A percentile compares a stretch with the other conserved stretches of the same genome.
These are phyloP conservation scores for Hydrotaea diabolus DNA, from an alignment of 2,888 invertebrate genomes.

Conservation along the genomic window DNA sequence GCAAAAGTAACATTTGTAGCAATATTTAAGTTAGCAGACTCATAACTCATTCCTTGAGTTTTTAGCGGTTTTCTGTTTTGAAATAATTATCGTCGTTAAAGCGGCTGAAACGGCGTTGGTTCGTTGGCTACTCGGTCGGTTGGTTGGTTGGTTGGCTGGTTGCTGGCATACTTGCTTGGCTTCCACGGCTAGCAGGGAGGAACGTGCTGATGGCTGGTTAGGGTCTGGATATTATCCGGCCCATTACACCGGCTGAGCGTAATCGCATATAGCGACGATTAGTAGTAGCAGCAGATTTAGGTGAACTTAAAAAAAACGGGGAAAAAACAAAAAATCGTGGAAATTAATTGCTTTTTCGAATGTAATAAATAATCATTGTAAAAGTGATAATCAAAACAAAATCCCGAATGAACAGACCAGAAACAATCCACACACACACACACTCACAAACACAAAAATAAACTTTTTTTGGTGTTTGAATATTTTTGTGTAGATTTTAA, in stretches of 20 bases:
- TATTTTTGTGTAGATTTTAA: background rate
- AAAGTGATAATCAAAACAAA: conserved; percentile 75
- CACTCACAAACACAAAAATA: no score
- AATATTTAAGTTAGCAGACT: conserved; percentile 60
- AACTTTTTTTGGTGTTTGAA: background rate
- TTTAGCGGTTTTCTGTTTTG: conserved; percentile 48
- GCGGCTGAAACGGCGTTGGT: conserved; percentile 24
- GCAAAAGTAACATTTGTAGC: conserved; percentile 70
- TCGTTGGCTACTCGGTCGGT: background rate
- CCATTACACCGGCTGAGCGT: conserved; percentile 67
- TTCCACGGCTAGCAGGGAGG: background rate
- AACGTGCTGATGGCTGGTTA: conserved; percentile 21
- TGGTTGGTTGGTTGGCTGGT: conserved; percentile 27
- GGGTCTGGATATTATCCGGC: conserved; percentile 65
- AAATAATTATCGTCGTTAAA: conserved; percentile 63
- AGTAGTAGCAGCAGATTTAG: conserved; percentile 73
- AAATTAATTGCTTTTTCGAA: conserved; percentile 77
- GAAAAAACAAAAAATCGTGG: conserved; percentile 44
- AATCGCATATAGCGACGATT: conserved; percentile 64
- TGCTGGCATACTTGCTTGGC: background rate
- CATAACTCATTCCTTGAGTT: conserved; percentile 64
- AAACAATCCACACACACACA: no score
- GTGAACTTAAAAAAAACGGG: conserved; percentile 61
- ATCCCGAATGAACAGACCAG: conserved; percentile 26
- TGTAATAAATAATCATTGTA: conserved; percentile 75